Conservation (phyloP, 2,113 vertebrate species). For the Sceloporus tristichus region DNA sequence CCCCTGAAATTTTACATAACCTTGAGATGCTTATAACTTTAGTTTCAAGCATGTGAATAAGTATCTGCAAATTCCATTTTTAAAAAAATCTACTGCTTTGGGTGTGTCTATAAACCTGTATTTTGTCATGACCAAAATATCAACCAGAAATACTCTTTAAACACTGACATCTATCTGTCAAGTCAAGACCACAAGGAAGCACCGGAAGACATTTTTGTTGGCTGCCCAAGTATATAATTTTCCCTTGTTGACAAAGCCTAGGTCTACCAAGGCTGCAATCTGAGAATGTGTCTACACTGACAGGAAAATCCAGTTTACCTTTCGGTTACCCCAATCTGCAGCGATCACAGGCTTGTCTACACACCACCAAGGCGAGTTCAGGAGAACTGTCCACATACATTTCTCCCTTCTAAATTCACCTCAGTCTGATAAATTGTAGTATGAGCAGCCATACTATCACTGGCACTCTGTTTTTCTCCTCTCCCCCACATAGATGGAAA, state of each 20-base stretch:
- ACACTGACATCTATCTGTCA: not conserved
- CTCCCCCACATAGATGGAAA: too few species aligned
- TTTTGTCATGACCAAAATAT: not conserved
- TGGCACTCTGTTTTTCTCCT: too few species aligned
- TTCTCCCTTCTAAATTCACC: too few species aligned
- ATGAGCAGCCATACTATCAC: too few species aligned
- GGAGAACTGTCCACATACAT: too few species aligned
- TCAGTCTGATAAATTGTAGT: too few species aligned
- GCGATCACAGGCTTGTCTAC: too few species aligned
- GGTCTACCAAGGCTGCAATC: not conserved
- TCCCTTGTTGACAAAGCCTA: not conserved
- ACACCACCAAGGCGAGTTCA: too few species aligned
- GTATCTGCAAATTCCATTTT: not conserved
- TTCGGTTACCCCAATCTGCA: too few species aligned
- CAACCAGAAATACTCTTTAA: not conserved
- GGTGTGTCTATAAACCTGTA: too few species aligned
- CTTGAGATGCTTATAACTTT: conserved; percentile 23
- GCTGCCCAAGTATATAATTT: not conserved
- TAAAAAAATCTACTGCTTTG: not conserved
- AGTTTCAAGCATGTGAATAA: not conserved
- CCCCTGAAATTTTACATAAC: conserved; percentile 4
- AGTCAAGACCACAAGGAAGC: not conserved
- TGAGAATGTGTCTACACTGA: too few species aligned
- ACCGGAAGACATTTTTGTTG: not conserved
- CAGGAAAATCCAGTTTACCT: too few species aligned